Conservation (phyloP, 1,140 invertebrate species). For the Piezodorus guildinii region DNA sequence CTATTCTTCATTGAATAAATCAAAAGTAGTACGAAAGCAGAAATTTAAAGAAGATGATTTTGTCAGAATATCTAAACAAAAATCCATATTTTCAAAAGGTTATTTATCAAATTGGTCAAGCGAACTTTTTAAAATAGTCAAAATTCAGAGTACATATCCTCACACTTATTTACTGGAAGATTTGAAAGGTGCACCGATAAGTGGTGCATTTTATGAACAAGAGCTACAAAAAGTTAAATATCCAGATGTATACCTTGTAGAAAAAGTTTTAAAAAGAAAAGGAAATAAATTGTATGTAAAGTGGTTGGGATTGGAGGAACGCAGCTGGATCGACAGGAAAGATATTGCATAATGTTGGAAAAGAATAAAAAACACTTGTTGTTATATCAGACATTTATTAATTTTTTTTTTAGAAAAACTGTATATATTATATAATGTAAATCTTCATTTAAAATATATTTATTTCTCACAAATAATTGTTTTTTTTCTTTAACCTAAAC, state of each 20-base stretch:
- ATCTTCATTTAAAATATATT: too few relatives aligned
- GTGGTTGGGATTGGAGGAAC: constrained; percentile 13
- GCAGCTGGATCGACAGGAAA: background rate
- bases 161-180: background rate
- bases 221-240: constrained; percentile 11
- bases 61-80: constrained; percentile 30
- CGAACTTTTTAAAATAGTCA: constrained; percentile 19
- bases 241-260: constrained; percentile 13
- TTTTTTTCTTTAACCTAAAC: too few relatives aligned
- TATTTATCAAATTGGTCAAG: constrained; percentile 31
- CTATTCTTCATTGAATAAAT: constrained; percentile 24
- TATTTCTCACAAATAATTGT: too few relatives aligned
- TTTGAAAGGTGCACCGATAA: background rate
- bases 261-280: constrained; percentile 13
- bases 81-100: constrained; percentile 29
- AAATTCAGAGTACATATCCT: background rate
- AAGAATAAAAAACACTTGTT: background rate
- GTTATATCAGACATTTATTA: background rate
- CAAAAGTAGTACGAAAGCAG: constrained; percentile 24
- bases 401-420: too few relatives aligned
- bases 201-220: constrained; percentile 17
- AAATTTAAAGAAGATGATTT: constrained; percentile 31
- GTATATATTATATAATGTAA: too few relatives aligned
- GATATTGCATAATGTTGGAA: background rate
- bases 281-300: background rate